Conservation (phyloP, 2,888 invertebrate species). For the Oscheius sp. region DNA sequence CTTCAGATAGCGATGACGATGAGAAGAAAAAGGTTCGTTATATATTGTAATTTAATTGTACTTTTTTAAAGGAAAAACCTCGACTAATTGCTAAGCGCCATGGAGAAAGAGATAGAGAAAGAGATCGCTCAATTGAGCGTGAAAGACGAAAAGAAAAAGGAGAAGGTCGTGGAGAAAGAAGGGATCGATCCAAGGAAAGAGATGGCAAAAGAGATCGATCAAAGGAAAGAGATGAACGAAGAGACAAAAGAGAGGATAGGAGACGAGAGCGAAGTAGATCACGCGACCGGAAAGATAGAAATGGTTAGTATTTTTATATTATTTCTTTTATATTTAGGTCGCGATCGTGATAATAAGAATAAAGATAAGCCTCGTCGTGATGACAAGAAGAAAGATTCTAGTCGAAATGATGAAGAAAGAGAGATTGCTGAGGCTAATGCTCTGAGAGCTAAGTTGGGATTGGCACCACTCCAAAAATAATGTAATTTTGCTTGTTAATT, state of each 20-base stretch:
- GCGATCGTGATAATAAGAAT: constrained; percentile 20
- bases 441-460: constrained; percentile 73
- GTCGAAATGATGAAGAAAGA: constrained; percentile 73
- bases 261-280: constrained; percentile 23
- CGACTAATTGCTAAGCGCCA: constrained; percentile 41
- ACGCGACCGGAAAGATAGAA: constrained; percentile 13
- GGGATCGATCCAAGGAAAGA: constrained; percentile 24
- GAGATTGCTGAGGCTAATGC: constrained; percentile 74
- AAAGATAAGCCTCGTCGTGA: constrained; percentile 18
- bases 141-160: constrained; percentile 27
- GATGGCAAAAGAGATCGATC: constrained; percentile 1
- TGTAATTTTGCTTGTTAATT: background rate
- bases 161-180: constrained; percentile 21
- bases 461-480: constrained; percentile 72
- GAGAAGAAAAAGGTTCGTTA: constrained; percentile 40
- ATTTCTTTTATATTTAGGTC: background rate
- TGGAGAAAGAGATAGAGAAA: constrained; percentile 40
- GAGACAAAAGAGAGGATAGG: constrained; percentile 27
- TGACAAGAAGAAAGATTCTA: constrained; percentile 19
- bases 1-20: constrained; percentile 46
- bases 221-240: constrained; percentile 2
- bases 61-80: constrained; percentile 39
- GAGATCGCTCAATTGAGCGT: constrained; percentile 30
- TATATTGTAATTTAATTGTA: too few species aligned
- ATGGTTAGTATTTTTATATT: constrained; percentile 10